Conservation (phyloP, 2,888 invertebrate genomes). For the Aleiodes leptofemur region DNA sequence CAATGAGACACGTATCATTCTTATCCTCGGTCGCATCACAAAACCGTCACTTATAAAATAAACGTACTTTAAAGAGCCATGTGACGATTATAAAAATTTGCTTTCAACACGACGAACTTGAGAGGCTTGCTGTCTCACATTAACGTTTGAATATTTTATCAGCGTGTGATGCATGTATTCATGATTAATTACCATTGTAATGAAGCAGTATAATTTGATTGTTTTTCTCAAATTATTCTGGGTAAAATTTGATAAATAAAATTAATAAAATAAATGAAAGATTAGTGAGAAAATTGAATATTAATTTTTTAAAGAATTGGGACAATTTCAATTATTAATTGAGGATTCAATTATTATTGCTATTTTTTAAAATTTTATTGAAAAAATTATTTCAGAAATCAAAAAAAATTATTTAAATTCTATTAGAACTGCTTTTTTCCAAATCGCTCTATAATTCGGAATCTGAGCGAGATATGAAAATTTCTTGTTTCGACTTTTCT, state of each 20-base stretch:
- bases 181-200: slow-evolving; percentile 18
- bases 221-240: too few relatives aligned
- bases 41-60: slow-evolving; percentile 72
- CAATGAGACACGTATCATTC: slow-evolving; percentile 71
- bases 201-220: background rate
- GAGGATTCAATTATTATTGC: too few relatives aligned
- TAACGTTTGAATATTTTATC: slow-evolving; percentile 12
- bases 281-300: background rate
- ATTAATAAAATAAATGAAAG: background rate
- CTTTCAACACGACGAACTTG: slow-evolving; percentile 14
- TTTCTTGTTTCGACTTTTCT: too few relatives aligned
- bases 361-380: too few relatives aligned
- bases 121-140: slow-evolving; percentile 4
- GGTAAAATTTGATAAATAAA: too few relatives aligned
- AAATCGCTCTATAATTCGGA: too few relatives aligned
- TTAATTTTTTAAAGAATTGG: background rate
- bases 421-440: too few relatives aligned
- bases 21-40: slow-evolving; percentile 74
- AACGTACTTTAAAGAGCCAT: slow-evolving; percentile 35
- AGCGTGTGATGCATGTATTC: background rate
- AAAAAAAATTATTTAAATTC: too few relatives aligned
- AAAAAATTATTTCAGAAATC: too few relatives aligned
- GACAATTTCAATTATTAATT: too few relatives aligned
- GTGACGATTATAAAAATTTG: slow-evolving; percentile 34
- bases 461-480: too few relatives aligned